Evolutionary conservation across 2,888 invertebrate genomes (phyloP), one percentile per base, ranked within the genome.

Genomic region (Lepidocyrtoides sp.): DNA sequence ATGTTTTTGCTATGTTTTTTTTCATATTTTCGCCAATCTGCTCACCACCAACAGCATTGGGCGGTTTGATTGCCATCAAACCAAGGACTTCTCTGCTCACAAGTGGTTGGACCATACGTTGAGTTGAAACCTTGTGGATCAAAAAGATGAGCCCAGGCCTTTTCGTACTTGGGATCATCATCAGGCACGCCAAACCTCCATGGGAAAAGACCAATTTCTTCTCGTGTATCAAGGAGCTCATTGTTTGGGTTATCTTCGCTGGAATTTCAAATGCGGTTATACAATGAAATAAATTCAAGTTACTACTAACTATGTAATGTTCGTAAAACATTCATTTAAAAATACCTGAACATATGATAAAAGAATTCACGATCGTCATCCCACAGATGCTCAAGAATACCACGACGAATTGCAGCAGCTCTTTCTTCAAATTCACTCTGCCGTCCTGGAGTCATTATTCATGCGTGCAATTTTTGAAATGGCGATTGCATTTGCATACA

Each of bases 31-130:
- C n/a, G n/a, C n/a, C n/a, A n/a, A n/a, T 63, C 20, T 20, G 10
- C 92, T 85, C 90, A 94, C 94, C 94, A 94, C 92, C 94, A 94
- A 44, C 94, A 94, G 26, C 93, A 93, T 54, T 93, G 93, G n/a
- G 89, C 60, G 14, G 92, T 92, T 84, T 94, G 94, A 89, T 94
- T 91, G 4, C 94, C 94, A 84, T 94, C 93, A 88, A 92, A 94
- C 91, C 92, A 93, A 26, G 51, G 92, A 44, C 92, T 92, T 57
- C 93, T 79, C 12, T 90, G 90, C 86, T 94, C 94, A 66, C 93
- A 93, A 10, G 94, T 94, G 0, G 93, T 92, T 10, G 94, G 94
- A 7, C 94, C 94, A 72, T 87, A 94, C 0, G 60, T 44, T 2
- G 93, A 85, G n/a, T 92, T 79, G 44, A 94, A 94, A 0, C 92